Base-by-base conservation (phyloP, 2,888 invertebrate genomes). In the Meiosimyza decipiens region DNA sequence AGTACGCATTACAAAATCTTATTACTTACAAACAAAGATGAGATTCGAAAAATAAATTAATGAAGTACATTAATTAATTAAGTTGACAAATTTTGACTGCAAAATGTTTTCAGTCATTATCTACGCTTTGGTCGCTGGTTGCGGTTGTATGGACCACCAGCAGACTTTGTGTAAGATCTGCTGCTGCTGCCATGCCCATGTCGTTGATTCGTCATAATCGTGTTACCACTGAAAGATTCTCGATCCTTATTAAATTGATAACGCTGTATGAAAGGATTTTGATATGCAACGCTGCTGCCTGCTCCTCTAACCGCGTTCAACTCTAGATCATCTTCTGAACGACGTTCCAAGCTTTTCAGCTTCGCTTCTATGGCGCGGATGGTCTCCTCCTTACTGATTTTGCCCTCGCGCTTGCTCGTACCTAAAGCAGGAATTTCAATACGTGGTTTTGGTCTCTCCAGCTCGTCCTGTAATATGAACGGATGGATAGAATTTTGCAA, bases 331-430 rank as follows among this genome's bases (percentile, higher is more conserved):
- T 93, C 92, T 77, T 93, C 92, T 1, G 90, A 90, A 76, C 89
- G 91, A 5, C 86, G 85, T 79, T 94, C 93, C 91, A 96, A 92
- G 84, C 93, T 88, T 82, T 93, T 94, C 1, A 96, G 87, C 86
- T 96, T 96, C 0, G 94, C 94, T 85, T 96, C 95, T 74, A 96
- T 96, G 0, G 95, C 95, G 82, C 93, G 93, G 77, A 96, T 96
- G 71, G 95, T 94, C 11, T 92, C 92, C 82, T 92, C 91, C 80
- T 92, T 91, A 83, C 95, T 95, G 3, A 92, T 87, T 86, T 91
- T 93, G 2, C 88, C 81, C 81, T 92, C 89, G 60, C 89, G 84
- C 50, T 83, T 89, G 0, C 90, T 89, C 67, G 94, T 93, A 0
- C 93, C 92, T 75, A 95, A 83, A 0, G 92, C 95, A 33, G 95